Base-by-base conservation (phyloP, 2,113 vertebrate species). In the Falcunculus frontatus region DNA sequence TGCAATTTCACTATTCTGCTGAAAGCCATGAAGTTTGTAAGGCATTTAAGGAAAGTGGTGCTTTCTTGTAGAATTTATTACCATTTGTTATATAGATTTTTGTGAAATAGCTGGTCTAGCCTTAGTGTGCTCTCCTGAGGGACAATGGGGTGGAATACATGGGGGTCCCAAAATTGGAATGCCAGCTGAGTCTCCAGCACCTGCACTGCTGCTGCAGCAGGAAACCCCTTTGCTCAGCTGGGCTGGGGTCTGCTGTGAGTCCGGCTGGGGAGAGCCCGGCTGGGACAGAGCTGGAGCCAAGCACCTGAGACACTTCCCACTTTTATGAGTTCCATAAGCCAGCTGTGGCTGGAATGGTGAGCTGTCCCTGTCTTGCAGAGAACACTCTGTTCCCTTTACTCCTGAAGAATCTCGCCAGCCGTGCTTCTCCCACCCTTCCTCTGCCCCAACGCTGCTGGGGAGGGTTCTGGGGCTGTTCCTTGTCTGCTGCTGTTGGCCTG, bases 311-410 rank as follows among this genome's bases (percentile, higher is more conserved):
- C 85, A 62, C 75, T 94, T 83, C n/a, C 60, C 35, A 32, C 32
- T 87, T 96, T 93, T 97, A 93, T 75, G 53, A 67, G 94, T 46
- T 87, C 94, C 56, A 12, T 82, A 90, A 95, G 94, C 91, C 87
- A 83, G 92, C 86, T 42, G 75, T 74, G 65, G 93, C 93, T 41
- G 73, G 91, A 90, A 27, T 9, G 33, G 86, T 72, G 81, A 91
- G 72, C 77, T 74, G 74, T 47, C 72, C 5, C 0, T 26, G 70
- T 72, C 62, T 85, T 86, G 87, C 78, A 39, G 7, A 22, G 96
- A 81, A 95, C 96, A 72, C 1, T 10, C 64, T 76, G 95, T 95
- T 96, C 96, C 55, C 6, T 63, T n/a, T 6, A 4, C 41, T 26
- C 4, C 6, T 8, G 30, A 5, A 53, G 74, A 78, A 76, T 74